Percentiles rank a stretch among this genome's conserved stretches.
Conservation (phyloP, 2,888 invertebrate genomes). For the Norana najaformis region DNA sequence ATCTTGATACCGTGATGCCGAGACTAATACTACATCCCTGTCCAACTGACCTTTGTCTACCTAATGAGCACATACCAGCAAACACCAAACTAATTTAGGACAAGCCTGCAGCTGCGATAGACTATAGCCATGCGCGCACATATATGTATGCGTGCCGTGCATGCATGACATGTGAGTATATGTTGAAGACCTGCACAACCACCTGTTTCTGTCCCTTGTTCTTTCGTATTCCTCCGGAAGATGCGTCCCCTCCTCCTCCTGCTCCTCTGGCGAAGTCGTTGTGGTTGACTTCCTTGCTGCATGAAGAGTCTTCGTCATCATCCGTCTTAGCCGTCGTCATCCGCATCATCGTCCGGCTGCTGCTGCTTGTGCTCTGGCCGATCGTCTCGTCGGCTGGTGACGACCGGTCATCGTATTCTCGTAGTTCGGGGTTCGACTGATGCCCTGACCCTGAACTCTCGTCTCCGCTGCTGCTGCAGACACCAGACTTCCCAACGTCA, state of each 20-base stretch:
- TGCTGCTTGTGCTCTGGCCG: background rate
- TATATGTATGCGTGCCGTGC: too few species aligned
- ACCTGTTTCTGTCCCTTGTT: background rate
- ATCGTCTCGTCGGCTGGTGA: background rate
- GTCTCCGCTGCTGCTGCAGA: background rate
- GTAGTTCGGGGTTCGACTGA: background rate
- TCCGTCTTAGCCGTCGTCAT: background rate
- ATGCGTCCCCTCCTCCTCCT: background rate
- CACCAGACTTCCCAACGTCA: background rate
- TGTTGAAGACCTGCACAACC: background rate
- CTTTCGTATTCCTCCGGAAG: background rate
- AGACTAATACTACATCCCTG: too few species aligned
- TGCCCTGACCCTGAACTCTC: constrained; percentile 1
- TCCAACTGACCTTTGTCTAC: too few species aligned
- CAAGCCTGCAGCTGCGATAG: too few species aligned
- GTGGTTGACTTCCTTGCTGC: background rate
- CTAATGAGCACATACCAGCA: too few species aligned
- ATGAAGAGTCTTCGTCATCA: background rate
- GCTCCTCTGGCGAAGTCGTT: background rate
- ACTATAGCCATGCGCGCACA: too few species aligned
- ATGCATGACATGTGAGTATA: too few species aligned
- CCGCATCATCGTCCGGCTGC: background rate
- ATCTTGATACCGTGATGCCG: too few species aligned
- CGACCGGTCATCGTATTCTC: background rate
- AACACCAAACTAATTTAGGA: too few species aligned